A percentile compares a stretch with the other conserved stretches of the same genome.
Evolutionary conservation across 1,140 invertebrate genomes (phyloP).

Genomic region (Linepithema humile): DNA sequence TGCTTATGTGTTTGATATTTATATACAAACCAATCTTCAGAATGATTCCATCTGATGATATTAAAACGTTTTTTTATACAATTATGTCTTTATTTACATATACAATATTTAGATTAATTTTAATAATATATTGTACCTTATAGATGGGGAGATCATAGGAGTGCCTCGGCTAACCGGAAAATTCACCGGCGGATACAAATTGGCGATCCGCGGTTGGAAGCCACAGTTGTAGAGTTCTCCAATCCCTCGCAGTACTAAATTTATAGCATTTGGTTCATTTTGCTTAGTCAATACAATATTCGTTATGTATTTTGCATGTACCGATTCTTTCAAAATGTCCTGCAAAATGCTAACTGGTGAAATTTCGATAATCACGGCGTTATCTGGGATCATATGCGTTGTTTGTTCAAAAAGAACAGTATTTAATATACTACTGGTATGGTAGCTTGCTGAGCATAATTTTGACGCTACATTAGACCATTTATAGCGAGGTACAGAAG

Average conservation of each 20-base stretch:
- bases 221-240: slow-evolving; percentile 89
- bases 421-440: slow-evolving; percentile 94
- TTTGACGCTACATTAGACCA: slow-evolving; percentile 89
- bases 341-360: slow-evolving; percentile 92
- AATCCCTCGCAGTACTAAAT: slow-evolving; percentile 89
- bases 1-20: slow-evolving; percentile 86
- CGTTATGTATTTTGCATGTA: slow-evolving; percentile 83
- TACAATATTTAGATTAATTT: not conserved
- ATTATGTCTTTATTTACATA: slow-evolving; percentile 82
- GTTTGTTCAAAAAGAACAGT: slow-evolving; percentile 95
- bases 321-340: slow-evolving; percentile 85
- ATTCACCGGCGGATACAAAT: slow-evolving; percentile 86
- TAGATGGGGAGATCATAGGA: slow-evolving; percentile 88
- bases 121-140: slow-evolving; percentile 71
- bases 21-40: slow-evolving; percentile 89
- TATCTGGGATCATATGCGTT: slow-evolving; percentile 89
- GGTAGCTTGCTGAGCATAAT: slow-evolving; percentile 94
- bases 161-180: slow-evolving; percentile 90
- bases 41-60: slow-evolving; percentile 93
- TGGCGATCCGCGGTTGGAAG: slow-evolving; percentile 85
- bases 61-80: slow-evolving; percentile 66
- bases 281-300: slow-evolving; percentile 93
- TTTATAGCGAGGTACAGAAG: slow-evolving; percentile 90
- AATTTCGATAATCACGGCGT: slow-evolving; percentile 93
- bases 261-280: slow-evolving; percentile 88